Conservation (phyloP, 2,888 invertebrate genomes). For the Omphaloscelis lunosa region DNA sequence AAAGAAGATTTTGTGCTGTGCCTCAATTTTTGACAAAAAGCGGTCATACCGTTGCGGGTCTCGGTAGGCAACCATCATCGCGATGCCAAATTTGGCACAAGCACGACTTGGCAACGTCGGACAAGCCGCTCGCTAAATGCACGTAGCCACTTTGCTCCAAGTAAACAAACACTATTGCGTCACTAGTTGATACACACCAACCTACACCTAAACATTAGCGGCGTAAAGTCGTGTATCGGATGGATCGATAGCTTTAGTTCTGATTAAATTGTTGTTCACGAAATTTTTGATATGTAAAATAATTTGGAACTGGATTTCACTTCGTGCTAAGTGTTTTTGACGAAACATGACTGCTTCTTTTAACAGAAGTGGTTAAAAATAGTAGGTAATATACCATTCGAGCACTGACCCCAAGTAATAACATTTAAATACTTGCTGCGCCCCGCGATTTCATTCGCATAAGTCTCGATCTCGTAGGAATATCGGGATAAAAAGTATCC, state of each 20-base stretch:
- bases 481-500: too few species aligned
- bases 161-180: conserved; percentile 88
- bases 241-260: conserved; percentile 29
- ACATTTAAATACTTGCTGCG: background rate
- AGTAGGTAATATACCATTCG: conserved; percentile 28
- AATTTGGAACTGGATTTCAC: conserved; percentile 65
- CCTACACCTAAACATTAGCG: conserved; percentile 71
- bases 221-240: conserved; percentile 69
- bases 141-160: conserved; percentile 80
- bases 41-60: conserved; percentile 73
- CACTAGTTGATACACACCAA: conserved; percentile 75
- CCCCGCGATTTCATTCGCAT: too few species aligned
- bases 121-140: conserved; percentile 75
- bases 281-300: conserved; percentile 74
- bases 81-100: conserved; percentile 85
- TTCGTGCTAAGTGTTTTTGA: conserved; percentile 56
- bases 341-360: conserved; percentile 20
- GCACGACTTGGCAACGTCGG: conserved; percentile 86
- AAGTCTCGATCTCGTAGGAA: too few species aligned
- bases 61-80: conserved; percentile 75
- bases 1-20: conserved; percentile 72
- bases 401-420: conserved; percentile 62
- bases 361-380: conserved; percentile 37
- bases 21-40: conserved; percentile 75
- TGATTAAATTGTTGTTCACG: conserved; percentile 80